phyloP scores from a whole-genome alignment of 1,140 invertebrate species.

The Orius insidiosus region DNA sequence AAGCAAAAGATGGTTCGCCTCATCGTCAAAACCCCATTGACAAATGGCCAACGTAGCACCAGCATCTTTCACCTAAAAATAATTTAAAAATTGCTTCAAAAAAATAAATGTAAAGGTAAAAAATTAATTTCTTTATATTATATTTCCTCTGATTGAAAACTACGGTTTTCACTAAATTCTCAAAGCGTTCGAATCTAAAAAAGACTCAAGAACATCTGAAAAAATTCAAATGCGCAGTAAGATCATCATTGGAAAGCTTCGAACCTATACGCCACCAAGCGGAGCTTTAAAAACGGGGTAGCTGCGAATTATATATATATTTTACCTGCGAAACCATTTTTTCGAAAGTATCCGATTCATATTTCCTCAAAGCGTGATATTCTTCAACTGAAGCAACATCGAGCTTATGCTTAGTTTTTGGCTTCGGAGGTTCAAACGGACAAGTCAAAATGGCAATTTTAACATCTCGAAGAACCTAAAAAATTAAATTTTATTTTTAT shows the following conservation, averaged over 20 bases:
- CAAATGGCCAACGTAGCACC: conserved; percentile 97
- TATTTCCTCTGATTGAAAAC: background rate
- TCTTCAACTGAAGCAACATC: conserved; percentile 93
- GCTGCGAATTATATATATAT: too few species aligned
- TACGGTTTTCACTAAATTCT: background rate
- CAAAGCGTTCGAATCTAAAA: background rate
- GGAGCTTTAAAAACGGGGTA: too few species aligned
- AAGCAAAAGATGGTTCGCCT: conserved; percentile 93
- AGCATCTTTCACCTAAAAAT: conserved; percentile 62
- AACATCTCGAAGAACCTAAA: conserved; percentile 57
- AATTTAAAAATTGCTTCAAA: too few species aligned
- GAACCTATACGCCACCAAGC: too few species aligned
- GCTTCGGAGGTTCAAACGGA: conserved; percentile 99
- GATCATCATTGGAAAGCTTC: conserved; percentile 4
- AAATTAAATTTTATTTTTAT: too few species aligned
- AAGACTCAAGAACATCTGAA: conserved; percentile 1
- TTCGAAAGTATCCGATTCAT: conserved; percentile 91
- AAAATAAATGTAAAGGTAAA: background rate
- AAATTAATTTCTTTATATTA: background rate
- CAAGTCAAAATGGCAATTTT: conserved; percentile 96
- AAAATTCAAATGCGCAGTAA: conserved; percentile 3
- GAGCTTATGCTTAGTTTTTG: conserved; percentile 99
- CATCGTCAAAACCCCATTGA: conserved; percentile 99
- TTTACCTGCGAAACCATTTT: conserved; percentile 82
- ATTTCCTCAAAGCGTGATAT: conserved; percentile 80